Conservation (phyloP, 2,113 vertebrate species). For the Lophura nycthemera region DNA sequence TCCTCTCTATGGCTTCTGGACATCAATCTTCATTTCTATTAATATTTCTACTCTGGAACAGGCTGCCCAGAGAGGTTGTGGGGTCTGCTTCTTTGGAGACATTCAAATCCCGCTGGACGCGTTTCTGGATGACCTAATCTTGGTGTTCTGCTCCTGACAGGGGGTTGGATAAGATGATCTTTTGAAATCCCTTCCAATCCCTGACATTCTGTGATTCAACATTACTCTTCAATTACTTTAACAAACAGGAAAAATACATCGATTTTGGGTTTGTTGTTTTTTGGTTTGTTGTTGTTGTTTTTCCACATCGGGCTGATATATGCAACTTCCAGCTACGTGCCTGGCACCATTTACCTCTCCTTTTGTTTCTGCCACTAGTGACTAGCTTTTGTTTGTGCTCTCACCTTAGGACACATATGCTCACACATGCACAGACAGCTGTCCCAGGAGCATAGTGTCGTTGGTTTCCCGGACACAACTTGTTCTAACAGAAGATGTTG, state of each 20-base stretch:
- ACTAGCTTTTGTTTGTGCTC: neutral
- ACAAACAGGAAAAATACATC: neutral
- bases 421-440: neutral
- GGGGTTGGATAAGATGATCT: too few species aligned
- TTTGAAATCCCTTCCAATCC: too few species aligned
- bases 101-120: too few species aligned
- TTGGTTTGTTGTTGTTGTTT: neutral
- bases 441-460: neutral
- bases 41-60: too few species aligned
- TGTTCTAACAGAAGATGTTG: neutral
- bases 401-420: neutral
- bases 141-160: too few species aligned
- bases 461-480: neutral
- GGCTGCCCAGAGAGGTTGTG: too few species aligned
- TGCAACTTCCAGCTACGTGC: accelerated
- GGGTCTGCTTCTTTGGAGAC: too few species aligned
- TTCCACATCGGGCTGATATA: neutral
- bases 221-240: neutral
- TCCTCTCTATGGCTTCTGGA: neutral
- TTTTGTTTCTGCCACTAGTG: neutral
- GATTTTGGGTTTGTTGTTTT: neutral
- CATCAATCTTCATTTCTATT: neutral
- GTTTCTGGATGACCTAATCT: too few species aligned
- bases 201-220: neutral
- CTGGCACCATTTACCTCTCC: neutral